Percentiles rank a stretch among this genome's conserved stretches.
phyloP scores from a whole-genome alignment of 2,113 vertebrate genomes.

The Triplophysa siluroides region DNA sequence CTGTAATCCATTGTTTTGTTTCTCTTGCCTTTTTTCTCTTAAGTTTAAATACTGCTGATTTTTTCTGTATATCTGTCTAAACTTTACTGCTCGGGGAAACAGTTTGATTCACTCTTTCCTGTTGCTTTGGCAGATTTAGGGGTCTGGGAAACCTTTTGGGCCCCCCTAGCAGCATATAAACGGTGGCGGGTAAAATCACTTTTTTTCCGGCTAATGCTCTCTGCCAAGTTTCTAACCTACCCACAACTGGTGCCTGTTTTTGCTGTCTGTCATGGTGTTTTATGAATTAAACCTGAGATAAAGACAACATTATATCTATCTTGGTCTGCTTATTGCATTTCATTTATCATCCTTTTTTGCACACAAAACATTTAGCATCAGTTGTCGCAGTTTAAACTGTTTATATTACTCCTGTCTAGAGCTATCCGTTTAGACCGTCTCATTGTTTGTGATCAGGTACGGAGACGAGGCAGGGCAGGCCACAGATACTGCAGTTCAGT shows the following conservation, averaged over 20 bases:
- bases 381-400: no score
- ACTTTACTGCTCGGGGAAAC: conserved; percentile 46
- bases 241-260: background rate
- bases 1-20: background rate
- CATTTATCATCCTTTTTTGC: background rate
- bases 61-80: conserved; percentile 45
- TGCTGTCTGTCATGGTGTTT: background rate
- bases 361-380: no score
- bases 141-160: conserved; percentile 70
- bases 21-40: background rate
- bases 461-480: conserved; percentile 82
- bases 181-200: conserved; percentile 45
- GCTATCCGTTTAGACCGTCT: no score
- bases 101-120: conserved; percentile 48
- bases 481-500: conserved; percentile 81
- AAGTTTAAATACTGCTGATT: conserved; percentile 15
- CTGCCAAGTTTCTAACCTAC: background rate
- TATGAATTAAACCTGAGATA: conserved; percentile 27
- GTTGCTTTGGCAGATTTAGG: conserved; percentile 73
- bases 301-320: background rate
- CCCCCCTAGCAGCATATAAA: conserved; percentile 63
- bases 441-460: conserved; percentile 76
- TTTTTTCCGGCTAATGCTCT: conserved; percentile 51
- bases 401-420: no score
- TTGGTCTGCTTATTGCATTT: background rate